These are phyloP conservation scores for Cantharis nigra DNA, from an alignment of 2,888 invertebrate species.

Conservation along the genomic window DNA sequence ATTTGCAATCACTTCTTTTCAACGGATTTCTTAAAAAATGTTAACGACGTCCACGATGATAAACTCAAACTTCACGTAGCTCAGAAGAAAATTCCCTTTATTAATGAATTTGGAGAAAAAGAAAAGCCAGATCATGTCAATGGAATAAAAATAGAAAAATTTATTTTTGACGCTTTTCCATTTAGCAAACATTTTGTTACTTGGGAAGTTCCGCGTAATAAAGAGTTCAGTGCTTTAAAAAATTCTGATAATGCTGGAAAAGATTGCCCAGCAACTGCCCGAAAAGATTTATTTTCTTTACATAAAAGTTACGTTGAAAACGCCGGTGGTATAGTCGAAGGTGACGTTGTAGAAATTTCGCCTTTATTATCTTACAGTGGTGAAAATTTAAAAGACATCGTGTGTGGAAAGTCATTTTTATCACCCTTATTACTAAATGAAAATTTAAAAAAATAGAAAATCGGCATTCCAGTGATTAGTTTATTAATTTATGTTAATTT, in stretches of 20 bases:
- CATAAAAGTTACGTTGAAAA: slow-evolving; percentile 79
- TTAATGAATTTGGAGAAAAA: slow-evolving; percentile 72
- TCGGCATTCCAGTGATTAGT: background rate
- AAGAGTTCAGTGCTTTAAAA: slow-evolving; percentile 97
- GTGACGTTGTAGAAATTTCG: slow-evolving; percentile 83
- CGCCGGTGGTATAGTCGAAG: slow-evolving; percentile 77
- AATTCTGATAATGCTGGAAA: slow-evolving; percentile 86
- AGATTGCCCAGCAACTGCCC: slow-evolving; percentile 89
- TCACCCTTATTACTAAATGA: slow-evolving; percentile 18
- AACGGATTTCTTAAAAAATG: slow-evolving; percentile 76
- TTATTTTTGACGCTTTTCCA: slow-evolving; percentile 98
- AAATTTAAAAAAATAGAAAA: background rate
- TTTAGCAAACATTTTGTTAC: slow-evolving; percentile 90
- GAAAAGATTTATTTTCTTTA: slow-evolving; percentile 73
- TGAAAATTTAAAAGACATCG: slow-evolving; percentile 70
- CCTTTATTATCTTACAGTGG: slow-evolving; percentile 90
- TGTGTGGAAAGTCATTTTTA: slow-evolving; percentile 20
- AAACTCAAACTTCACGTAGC: slow-evolving; percentile 90
- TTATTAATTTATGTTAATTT: background rate
- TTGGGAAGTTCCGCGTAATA: slow-evolving; percentile 87
- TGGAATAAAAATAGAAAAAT: slow-evolving; percentile 98
- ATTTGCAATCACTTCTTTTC: slow-evolving; percentile 99
- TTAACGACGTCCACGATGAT: slow-evolving; percentile 72
- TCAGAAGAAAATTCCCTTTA: slow-evolving; percentile 92
- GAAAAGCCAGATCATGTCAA: slow-evolving; percentile 82